phyloP scores from a whole-genome alignment of 92 coral and sea anemone species.

The Zoanthus solanderi region DNA sequence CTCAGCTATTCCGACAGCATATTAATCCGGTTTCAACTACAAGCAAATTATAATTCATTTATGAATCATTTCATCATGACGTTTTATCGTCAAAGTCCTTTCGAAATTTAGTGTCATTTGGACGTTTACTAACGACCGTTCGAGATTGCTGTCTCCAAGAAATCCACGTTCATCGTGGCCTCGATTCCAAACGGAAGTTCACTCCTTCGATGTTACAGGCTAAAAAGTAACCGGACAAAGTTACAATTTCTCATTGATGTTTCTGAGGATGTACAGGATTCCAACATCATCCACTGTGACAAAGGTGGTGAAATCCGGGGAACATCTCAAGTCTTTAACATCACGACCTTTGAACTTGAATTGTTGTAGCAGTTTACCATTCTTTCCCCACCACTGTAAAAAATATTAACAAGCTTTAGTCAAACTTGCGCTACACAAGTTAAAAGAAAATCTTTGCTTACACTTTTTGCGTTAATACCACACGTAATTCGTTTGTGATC shows the following conservation, averaged over 20 bases:
- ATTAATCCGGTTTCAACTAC: too few species aligned
- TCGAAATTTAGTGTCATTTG: too few species aligned
- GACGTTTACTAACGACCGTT: too few species aligned
- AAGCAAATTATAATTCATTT: too few species aligned
- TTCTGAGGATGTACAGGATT: conserved; percentile 80
- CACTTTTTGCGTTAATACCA: too few species aligned
- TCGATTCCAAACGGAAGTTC: not conserved
- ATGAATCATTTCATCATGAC: too few species aligned
- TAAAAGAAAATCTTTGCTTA: too few species aligned
- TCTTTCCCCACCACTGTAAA: conserved; percentile 89
- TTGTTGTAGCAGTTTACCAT: conserved; percentile 82
- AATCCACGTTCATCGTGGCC: not conserved
- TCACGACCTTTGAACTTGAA: conserved; percentile 89
- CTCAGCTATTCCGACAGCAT: too few species aligned
- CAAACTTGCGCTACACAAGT: too few species aligned
- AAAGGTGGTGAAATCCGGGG: conserved; percentile 83
- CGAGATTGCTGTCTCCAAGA: not conserved
- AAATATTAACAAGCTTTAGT: too few species aligned
- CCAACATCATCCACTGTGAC: conserved; percentile 91
- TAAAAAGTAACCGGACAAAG: not conserved
- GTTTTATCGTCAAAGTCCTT: too few species aligned
- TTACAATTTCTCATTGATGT: conserved; percentile 40
- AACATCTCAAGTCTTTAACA: conserved; percentile 76
- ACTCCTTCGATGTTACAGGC: not conserved
- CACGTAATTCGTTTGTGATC: too few species aligned